Evolutionary conservation across 2,797 vertebrate species (phyloP).

Genomic region (Silurus lanzhouensis): DNA sequence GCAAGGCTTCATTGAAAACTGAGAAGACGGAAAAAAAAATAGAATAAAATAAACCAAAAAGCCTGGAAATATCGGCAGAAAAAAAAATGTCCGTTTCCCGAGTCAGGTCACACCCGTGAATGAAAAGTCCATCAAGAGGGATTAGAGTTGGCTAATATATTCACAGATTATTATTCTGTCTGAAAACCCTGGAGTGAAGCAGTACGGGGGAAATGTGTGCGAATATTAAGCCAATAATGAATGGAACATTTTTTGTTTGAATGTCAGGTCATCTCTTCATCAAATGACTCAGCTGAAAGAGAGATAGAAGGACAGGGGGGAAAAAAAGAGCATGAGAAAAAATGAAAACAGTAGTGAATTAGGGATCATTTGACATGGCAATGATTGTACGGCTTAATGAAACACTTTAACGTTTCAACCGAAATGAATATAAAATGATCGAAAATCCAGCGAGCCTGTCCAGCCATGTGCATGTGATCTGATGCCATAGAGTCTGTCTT

Average conservation of each 20-base stretch:
- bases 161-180: constrained; percentile 57
- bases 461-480: background rate
- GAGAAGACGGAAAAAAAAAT: background rate
- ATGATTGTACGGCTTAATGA: constrained; percentile 41
- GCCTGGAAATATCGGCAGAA: too few species aligned
- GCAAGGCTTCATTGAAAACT: too few species aligned
- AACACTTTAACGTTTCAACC: constrained; percentile 40
- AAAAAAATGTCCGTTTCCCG: constrained; percentile 35
- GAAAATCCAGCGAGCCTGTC: background rate
- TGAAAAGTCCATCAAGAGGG: constrained; percentile 48
- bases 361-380: constrained; percentile 37
- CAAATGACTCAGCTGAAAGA: constrained; percentile 16
- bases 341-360: constrained; percentile 35
- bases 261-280: constrained; percentile 47
- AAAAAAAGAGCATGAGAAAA: background rate
- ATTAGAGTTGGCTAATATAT: constrained; percentile 51
- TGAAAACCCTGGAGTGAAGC: constrained; percentile 44
- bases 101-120: constrained; percentile 50
- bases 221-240: constrained; percentile 52
- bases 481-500: constrained; percentile 1
- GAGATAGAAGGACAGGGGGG: constrained; percentile 5
- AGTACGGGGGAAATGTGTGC: constrained; percentile 35
- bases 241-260: constrained; percentile 33
- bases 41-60: too few species aligned
- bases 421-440: constrained; percentile 39